Conservation (phyloP, 2,113 vertebrate genomes). For the Ranitomeya variabilis region DNA sequence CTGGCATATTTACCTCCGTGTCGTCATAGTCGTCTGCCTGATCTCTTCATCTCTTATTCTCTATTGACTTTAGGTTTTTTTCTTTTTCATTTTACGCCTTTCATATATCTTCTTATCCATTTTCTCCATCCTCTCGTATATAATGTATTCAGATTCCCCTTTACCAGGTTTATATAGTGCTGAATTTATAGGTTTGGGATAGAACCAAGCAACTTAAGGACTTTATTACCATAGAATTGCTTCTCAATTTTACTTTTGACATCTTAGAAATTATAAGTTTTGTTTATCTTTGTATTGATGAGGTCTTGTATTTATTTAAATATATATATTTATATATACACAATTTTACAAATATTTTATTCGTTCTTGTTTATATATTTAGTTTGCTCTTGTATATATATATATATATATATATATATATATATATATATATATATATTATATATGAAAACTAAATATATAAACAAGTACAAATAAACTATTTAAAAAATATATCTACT, state of each 20-base stretch:
- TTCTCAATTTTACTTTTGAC: neutral
- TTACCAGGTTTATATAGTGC: neutral
- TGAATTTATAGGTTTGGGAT: neutral
- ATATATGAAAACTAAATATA: no score
- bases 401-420: no score
- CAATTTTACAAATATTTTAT: no score
- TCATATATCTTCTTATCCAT: neutral
- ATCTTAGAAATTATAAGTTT: neutral
- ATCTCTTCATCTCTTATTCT: conserved; percentile 6
- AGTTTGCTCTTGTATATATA: no score
- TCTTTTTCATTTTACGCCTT: conserved; percentile 4
- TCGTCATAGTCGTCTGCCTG: neutral
- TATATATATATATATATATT: no score
- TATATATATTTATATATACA: no score
- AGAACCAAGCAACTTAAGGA: neutral
- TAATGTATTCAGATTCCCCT: neutral
- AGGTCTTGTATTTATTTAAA: no score
- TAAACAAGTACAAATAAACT: no score
- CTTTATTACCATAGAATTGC: neutral
- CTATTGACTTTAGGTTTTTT: conserved; percentile 16
- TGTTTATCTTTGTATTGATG: neutral
- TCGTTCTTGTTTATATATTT: no score
- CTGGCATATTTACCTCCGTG: neutral
- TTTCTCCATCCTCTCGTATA: neutral
- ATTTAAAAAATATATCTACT: no score